Conservation (phyloP, 1,140 invertebrate species). For the Hylyphantes graminicola region DNA sequence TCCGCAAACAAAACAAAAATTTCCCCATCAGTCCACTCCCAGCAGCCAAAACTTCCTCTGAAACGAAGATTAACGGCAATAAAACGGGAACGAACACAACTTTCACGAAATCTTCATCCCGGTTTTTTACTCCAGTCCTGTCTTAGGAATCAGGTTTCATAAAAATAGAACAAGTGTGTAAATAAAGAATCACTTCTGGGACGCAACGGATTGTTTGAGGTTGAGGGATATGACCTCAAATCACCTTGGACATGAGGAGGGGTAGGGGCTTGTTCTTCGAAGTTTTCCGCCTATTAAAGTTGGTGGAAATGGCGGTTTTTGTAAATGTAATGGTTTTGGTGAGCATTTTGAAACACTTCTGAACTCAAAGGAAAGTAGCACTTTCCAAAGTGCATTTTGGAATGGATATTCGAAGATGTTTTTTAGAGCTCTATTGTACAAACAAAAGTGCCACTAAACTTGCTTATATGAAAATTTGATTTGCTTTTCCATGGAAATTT, state of each 20-base stretch:
- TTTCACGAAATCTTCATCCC: background rate
- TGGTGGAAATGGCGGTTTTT: too few species aligned
- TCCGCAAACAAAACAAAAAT: background rate
- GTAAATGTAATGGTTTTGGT: too few species aligned
- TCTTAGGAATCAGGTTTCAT: too few species aligned
- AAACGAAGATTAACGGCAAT: constrained; percentile 10
- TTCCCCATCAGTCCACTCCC: background rate
- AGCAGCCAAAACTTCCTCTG: background rate
- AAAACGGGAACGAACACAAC: background rate
- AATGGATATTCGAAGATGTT: too few species aligned
- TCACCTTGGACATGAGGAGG: constrained; percentile 1
- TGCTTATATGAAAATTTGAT: too few species aligned
- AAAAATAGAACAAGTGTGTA: constrained; percentile 8
- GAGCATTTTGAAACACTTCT: too few species aligned
- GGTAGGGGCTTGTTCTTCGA: background rate
- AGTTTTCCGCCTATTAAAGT: too few species aligned
- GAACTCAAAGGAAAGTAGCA: too few species aligned
- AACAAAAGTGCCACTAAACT: too few species aligned
- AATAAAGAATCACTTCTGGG: constrained; percentile 24
- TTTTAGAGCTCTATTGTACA: too few species aligned
- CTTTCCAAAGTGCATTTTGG: too few species aligned
- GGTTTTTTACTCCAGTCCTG: background rate
- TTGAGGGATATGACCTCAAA: constrained; percentile 40
- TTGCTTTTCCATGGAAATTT: too few species aligned
- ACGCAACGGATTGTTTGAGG: constrained; percentile 14